Evolutionary conservation across 2,113 vertebrate genomes (phyloP).

Genomic region (Tragelaphus imberbis): DNA sequence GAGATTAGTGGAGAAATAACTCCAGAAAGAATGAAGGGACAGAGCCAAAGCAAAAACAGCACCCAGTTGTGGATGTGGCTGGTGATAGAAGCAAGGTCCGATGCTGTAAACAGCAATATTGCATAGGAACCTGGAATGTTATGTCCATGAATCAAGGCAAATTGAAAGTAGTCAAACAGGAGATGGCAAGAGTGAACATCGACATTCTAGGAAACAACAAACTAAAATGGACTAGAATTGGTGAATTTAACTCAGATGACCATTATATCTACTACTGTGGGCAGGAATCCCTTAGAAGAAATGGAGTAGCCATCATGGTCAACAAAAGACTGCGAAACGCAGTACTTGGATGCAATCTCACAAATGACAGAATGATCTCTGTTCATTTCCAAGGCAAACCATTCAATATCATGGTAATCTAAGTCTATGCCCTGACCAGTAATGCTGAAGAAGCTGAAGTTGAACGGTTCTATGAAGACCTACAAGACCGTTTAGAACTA

Average conservation of each 20-base stretch:
- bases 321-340: not conserved
- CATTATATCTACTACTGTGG: not conserved
- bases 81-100: not conserved
- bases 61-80: not conserved
- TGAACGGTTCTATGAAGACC: not conserved
- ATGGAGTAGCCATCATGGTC: not conserved
- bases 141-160: not conserved
- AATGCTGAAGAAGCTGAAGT: not conserved
- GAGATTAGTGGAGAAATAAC: not conserved
- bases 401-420: not conserved
- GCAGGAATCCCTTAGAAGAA: not conserved
- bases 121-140: not conserved
- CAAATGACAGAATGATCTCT: not conserved
- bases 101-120: not conserved
- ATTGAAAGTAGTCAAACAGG: not conserved
- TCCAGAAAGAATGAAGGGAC: not conserved
- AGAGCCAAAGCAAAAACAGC: not conserved
- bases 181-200: not conserved
- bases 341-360: not conserved
- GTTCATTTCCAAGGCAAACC: not conserved
- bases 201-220: not conserved
- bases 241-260: not conserved
- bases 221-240: not conserved
- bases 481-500: not conserved
- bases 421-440: not conserved